phyloP scores from a whole-genome alignment of 2,797 vertebrate species.

The Leucoraja ocellata region DNA sequence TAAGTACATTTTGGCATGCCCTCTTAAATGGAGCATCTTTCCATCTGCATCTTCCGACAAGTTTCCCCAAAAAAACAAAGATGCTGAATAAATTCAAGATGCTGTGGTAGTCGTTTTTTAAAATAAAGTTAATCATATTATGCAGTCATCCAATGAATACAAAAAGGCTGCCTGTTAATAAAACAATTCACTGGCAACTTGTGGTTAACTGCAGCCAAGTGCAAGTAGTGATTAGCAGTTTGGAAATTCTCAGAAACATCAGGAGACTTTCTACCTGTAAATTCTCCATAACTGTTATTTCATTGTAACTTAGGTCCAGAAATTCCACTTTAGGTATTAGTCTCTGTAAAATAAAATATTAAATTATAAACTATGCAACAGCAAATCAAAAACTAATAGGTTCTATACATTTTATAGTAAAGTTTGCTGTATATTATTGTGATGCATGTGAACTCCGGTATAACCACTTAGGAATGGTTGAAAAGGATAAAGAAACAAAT shows the following conservation, averaged over 20 bases:
- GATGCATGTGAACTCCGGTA: neutral
- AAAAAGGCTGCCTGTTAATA: neutral
- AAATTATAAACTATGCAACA: neutral
- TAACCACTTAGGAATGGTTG: neutral
- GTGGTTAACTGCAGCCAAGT: neutral
- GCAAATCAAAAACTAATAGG: neutral
- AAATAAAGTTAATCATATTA: neutral
- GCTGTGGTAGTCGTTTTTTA: neutral
- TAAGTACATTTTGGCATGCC: neutral
- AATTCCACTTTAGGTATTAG: constrained; percentile 89
- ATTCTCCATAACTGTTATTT: constrained; percentile 77
- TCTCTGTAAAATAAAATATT: constrained; percentile 63
- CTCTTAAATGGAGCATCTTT: neutral
- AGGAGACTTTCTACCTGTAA: constrained; percentile 67
- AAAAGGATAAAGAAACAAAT: neutral
- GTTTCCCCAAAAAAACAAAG: neutral
- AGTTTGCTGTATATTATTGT: neutral
- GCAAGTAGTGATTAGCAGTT: neutral
- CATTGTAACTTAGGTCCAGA: constrained; percentile 88
- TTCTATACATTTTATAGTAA: neutral
- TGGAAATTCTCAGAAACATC: neutral
- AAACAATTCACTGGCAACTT: neutral
- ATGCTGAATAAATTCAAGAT: neutral
- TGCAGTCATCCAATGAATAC: neutral
- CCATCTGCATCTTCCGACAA: neutral